These are phyloP conservation scores for Hypsopygia costalis DNA, from an alignment of 2,888 invertebrate genomes.

Conservation along the genomic window DNA sequence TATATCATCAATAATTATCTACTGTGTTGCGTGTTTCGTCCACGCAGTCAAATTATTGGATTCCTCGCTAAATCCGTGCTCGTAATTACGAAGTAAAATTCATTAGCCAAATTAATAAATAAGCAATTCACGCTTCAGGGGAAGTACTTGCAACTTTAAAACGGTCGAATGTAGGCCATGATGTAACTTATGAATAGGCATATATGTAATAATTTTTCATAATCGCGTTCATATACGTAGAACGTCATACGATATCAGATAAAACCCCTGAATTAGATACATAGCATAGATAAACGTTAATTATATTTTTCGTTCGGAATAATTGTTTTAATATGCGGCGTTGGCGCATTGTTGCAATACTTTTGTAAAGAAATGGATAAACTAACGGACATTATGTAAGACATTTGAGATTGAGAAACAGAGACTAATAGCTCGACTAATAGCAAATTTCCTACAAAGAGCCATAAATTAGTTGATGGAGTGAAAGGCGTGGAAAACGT, in stretches of 20 bases:
- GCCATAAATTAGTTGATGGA: not conserved
- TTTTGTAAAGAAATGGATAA: conserved; percentile 2
- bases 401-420: conserved; percentile 4
- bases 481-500: conserved; percentile 3
- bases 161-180: conserved; percentile 51
- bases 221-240: conserved; percentile 48
- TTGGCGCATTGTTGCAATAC: conserved; percentile 4
- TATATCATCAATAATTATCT: not conserved
- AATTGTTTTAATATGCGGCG: conserved; percentile 9
- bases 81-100: conserved; percentile 18
- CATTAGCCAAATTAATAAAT: conserved; percentile 35
- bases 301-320: conserved; percentile 30
- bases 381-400: conserved; percentile 7
- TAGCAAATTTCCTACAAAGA: not conserved
- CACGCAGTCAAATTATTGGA: not conserved
- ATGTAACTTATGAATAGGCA: conserved; percentile 59
- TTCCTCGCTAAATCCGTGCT: conserved; percentile 11
- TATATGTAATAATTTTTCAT: conserved; percentile 45
- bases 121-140: conserved; percentile 53
- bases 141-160: conserved; percentile 38
- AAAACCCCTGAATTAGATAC: conserved; percentile 33
- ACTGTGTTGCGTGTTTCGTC: not conserved
- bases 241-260: conserved; percentile 37
- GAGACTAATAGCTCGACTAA: not conserved
- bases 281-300: conserved; percentile 22